phyloP scores from a whole-genome alignment of 1,140 invertebrate species.

The Pseudomyrmex cubaensis region DNA sequence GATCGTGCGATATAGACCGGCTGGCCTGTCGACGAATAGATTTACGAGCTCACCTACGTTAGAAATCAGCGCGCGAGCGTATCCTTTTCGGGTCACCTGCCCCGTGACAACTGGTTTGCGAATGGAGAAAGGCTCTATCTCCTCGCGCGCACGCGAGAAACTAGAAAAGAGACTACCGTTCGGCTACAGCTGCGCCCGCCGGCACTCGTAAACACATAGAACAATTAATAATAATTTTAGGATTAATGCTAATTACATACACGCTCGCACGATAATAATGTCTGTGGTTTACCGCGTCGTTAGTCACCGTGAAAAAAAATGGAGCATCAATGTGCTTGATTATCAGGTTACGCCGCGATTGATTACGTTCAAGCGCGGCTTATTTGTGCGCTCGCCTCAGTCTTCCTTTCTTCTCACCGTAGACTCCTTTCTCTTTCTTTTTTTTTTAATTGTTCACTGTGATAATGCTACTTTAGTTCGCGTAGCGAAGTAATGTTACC shows the following conservation, averaged over 20 bases:
- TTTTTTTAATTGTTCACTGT: slow-evolving; percentile 49
- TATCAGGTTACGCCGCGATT: slow-evolving; percentile 49
- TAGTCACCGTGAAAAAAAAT: slow-evolving; percentile 39
- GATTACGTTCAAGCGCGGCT: slow-evolving; percentile 29
- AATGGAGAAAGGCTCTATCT: slow-evolving; percentile 60
- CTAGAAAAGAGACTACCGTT: slow-evolving; percentile 15
- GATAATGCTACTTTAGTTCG: slow-evolving; percentile 57
- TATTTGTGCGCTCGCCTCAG: slow-evolving; percentile 13
- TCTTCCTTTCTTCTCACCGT: not conserved
- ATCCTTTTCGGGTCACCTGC: slow-evolving; percentile 71
- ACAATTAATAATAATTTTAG: slow-evolving; percentile 51
- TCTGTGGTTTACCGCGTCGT: slow-evolving; percentile 20
- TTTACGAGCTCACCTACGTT: slow-evolving; percentile 70
- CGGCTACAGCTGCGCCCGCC: not conserved
- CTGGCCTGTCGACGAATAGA: slow-evolving; percentile 69
- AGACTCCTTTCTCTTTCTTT: not conserved
- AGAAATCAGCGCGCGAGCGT: slow-evolving; percentile 68
- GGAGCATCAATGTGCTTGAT: slow-evolving; percentile 43
- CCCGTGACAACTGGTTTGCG: slow-evolving; percentile 68
- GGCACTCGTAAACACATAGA: slow-evolving; percentile 21
- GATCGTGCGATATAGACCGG: slow-evolving; percentile 75
- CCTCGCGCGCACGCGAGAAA: slow-evolving; percentile 2
- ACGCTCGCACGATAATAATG: slow-evolving; percentile 40
- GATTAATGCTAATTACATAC: slow-evolving; percentile 58
- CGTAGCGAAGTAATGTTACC: slow-evolving; percentile 31